A percentile compares a stretch with the other conserved stretches of the same genome.
phyloP scores from a whole-genome alignment of 2,797 vertebrate species.

The Psittacula derbiana region DNA sequence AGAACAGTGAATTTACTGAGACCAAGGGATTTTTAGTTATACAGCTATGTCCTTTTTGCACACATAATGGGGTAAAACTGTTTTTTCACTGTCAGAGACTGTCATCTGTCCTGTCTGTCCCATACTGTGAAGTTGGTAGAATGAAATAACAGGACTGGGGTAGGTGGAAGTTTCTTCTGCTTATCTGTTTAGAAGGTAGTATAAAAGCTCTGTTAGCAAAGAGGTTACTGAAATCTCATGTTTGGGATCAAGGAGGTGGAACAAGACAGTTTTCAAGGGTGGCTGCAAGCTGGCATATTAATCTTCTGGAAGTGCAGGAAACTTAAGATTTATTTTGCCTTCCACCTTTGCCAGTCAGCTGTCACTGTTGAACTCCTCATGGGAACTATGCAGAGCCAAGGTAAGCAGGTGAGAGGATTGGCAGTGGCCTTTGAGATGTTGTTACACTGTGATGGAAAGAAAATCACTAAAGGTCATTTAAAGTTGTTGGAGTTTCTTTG shows the following conservation, averaged over 20 bases:
- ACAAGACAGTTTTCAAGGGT: background rate
- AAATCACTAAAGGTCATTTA: background rate
- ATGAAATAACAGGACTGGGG: background rate
- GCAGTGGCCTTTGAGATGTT: background rate
- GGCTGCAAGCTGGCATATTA: background rate
- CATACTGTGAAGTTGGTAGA: background rate
- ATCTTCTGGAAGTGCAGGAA: background rate
- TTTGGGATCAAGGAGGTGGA: background rate
- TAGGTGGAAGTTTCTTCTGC: background rate
- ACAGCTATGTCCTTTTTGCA: background rate
- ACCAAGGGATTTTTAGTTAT: background rate
- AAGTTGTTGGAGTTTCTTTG: background rate
- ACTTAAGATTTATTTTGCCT: background rate
- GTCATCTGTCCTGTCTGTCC: background rate
- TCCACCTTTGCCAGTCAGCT: background rate
- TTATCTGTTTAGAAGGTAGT: background rate
- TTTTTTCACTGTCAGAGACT: background rate
- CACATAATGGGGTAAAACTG: background rate
- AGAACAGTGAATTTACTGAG: background rate
- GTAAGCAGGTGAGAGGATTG: background rate
- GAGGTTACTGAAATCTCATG: background rate
- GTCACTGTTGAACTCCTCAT: background rate
- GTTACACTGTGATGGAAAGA: background rate
- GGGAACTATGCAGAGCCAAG: background rate
- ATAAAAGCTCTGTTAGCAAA: background rate